Evolutionary conservation across 1,140 invertebrate genomes (phyloP), one percentile per base, ranked within the genome.

Genomic region (Anoplophora glabripennis): DNA sequence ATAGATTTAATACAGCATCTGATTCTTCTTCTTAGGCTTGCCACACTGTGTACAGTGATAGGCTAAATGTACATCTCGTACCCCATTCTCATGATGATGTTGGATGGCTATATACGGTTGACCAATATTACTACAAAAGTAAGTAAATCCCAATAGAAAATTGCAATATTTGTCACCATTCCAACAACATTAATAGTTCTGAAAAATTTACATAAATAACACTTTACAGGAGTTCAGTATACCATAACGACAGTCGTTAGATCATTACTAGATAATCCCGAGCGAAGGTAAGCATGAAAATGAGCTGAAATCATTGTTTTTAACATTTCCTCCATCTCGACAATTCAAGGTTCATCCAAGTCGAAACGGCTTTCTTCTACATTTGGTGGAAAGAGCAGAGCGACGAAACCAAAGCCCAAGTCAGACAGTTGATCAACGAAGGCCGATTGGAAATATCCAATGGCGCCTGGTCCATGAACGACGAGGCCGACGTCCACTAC

Each of bases 201-300:
- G 5, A 28, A 28, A 28, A 28, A 28, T 5, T 80, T 79, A 10
- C 82, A 83, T 10, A 72, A 69, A 1, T 89, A 88, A 7, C 89
- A 92, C 70, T 81, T 83, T 36, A 91, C 89, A 11, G 91, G 89
- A 1, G 93, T 96, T 0, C 89, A 93, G 71, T 95, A 94, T 68
- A 97, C 96, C 59, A 71, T 98, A 9, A 92, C 96, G 73, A 91
- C 92, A 0, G 93, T 96, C 0, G 78, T 97, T 4, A 79, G 84
- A 15, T 87, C 90, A 54, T 78, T 98, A 0, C 69, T 84, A 57
- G 84, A 87, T 59, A 84, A 96, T 77, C 82, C 89, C 0, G 75
- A 77, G 1, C 80, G 86, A 75, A 84, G 82, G 85, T 84, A 72
- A 74, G 11, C 3, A 21, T n/a, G 18, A n/a, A 0, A 42, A 28